These are phyloP conservation scores for Pentalonia nigronervosa DNA, from an alignment of 1,140 invertebrate genomes.

Conservation along the genomic window DNA sequence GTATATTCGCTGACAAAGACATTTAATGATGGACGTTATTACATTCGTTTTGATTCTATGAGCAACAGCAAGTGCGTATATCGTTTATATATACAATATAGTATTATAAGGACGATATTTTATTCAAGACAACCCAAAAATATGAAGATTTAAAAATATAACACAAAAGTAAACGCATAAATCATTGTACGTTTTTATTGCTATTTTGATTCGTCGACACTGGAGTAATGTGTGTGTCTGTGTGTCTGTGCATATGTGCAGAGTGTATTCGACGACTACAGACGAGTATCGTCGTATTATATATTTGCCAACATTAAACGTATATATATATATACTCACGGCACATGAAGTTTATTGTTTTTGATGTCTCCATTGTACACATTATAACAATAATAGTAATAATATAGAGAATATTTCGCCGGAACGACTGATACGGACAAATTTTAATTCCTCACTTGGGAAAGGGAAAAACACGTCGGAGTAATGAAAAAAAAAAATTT, in stretches of 20 bases:
- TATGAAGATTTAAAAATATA: constrained; percentile 20
- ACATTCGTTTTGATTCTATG: neutral
- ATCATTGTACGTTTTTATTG: constrained; percentile 23
- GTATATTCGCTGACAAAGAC: neutral
- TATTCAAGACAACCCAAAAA: neutral
- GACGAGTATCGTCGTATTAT: neutral
- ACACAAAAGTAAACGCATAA: constrained; percentile 26
- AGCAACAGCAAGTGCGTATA: neutral
- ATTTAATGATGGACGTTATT: neutral
- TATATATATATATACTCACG: neutral
- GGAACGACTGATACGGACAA: neutral
- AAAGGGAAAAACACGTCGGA: neutral
- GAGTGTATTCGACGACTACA: neutral
- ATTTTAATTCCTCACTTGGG: constrained; percentile 32
- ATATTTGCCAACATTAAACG: neutral
- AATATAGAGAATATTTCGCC: neutral
- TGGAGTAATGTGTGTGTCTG: too few species aligned
- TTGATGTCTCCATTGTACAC: neutral
- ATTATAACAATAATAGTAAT: neutral
- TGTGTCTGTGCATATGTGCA: neutral
- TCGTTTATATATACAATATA: neutral
- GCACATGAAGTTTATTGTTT: neutral
- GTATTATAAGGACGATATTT: neutral
- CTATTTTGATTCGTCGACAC: neutral
- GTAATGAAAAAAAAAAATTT: neutral